Evolutionary conservation across 2,888 invertebrate species (phyloP).

Genomic region (Heliconius aoede): DNA sequence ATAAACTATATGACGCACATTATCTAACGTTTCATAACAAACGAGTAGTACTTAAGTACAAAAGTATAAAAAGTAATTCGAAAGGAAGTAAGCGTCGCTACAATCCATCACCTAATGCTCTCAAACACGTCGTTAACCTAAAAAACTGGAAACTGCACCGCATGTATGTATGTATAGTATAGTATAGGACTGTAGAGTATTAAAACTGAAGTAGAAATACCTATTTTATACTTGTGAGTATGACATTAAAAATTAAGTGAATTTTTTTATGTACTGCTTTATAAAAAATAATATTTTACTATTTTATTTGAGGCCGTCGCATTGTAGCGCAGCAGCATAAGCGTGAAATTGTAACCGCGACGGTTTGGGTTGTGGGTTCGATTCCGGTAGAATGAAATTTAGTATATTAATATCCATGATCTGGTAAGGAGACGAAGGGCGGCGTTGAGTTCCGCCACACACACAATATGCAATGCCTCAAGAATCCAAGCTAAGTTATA

Average conservation of each 20-base stretch:
- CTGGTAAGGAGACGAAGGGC: neutral
- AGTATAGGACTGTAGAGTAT: slow-evolving; percentile 2
- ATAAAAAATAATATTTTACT: neutral
- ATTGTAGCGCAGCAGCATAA: no score
- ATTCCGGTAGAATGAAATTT: neutral
- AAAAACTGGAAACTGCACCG: slow-evolving; percentile 21
- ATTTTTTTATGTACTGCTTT: neutral
- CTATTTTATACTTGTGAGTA: neutral
- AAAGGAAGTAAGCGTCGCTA: slow-evolving; percentile 28
- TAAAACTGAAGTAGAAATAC: slow-evolving; percentile 24
- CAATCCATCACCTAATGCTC: slow-evolving; percentile 36
- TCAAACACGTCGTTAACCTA: slow-evolving; percentile 43
- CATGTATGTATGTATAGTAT: no score
- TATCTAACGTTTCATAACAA: neutral
- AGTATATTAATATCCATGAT: neutral
- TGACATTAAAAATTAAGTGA: neutral
- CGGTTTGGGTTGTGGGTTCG: neutral
- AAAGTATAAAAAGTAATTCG: neutral
- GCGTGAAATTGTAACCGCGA: neutral
- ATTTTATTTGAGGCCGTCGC: neutral
- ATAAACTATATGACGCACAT: neutral
- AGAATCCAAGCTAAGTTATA: no score
- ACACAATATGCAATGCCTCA: no score
- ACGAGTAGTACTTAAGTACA: neutral
- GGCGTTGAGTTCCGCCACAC: no score